Evolutionary conservation across 2,888 invertebrate genomes (phyloP), one percentile per base, ranked within the genome.

Genomic region (Scrobipalpa atriplicella): DNA sequence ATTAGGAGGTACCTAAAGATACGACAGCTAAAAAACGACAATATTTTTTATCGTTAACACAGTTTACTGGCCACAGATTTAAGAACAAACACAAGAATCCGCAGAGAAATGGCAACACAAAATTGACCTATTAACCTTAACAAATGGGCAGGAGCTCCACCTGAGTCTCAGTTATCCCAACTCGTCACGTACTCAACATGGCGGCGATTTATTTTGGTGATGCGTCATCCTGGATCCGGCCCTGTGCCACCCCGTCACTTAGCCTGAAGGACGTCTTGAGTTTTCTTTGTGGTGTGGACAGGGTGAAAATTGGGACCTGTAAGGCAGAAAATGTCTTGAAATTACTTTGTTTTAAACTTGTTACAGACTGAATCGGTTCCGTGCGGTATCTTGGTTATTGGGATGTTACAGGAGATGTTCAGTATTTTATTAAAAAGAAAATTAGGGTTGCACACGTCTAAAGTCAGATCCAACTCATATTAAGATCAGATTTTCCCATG

Each of bases 181-280:
- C 43, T 68, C 71, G 69, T 72, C 90, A 90, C 90, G 90, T 90
- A 83, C 61, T 76, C 79, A 81, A 87, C 79, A 84, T 81, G 76
- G 71, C 73, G 78, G 79, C 80, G 75, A 86, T 86, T 85, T 83
- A 81, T 84, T n/a, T 79, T 77, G 76, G 85, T 79, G 76, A 85
- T 88, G 79, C 77, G 80, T 89, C 88, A 83, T 75, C 69, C 74
- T 72, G 78, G 85, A 86, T 86, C 79, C 89, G 84, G 81, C 84
- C 80, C 90, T 90, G 58, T 72, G 73, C 78, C 80, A 76, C 84
- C 86, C 86, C 80, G 82, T 81, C 85, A 83, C 83, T 87, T 89
- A 86, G 82, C 79, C 78, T 78, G 82, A 83, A 86, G 85, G 87
- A 87, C 85, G 70, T 78, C 80, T 84, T 79, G 77, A 75, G 79